Evolutionary conservation across 1,140 invertebrate species (phyloP).

Genomic region (Calycopis cecrops): DNA sequence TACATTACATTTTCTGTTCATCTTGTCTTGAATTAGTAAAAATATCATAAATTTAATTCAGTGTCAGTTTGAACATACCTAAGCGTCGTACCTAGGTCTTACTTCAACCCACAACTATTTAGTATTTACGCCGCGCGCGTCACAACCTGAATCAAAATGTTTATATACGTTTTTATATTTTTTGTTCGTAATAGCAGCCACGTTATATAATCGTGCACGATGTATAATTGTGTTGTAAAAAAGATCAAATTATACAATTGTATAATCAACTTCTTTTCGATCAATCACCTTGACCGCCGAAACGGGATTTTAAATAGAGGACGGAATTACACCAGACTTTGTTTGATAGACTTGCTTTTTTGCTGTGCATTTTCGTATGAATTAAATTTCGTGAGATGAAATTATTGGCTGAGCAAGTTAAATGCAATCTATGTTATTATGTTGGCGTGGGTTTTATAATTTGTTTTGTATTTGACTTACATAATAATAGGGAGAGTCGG

Average conservation of each 20-base stretch:
- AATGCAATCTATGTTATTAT: too few species aligned
- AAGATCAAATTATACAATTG: constrained; percentile 5
- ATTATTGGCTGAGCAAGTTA: neutral
- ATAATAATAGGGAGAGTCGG: too few species aligned
- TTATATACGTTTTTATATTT: neutral
- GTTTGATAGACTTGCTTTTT: neutral
- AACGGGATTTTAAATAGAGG: neutral
- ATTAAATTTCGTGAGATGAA: constrained; percentile 3
- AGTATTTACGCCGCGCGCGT: too few species aligned
- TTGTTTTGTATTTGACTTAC: too few species aligned
- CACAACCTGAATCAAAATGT: neutral
- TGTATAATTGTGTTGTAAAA: constrained; percentile 3
- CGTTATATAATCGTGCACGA: constrained; percentile 3
- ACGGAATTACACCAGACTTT: neutral
- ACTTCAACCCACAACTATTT: too few species aligned
- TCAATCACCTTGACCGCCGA: neutral
- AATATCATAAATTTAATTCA: too few species aligned
- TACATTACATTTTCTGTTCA: too few species aligned
- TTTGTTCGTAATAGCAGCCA: constrained; percentile 18
- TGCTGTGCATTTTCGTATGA: neutral
- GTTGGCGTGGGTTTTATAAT: too few species aligned
- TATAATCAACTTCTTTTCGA: constrained; percentile 4
- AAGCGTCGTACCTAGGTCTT: too few species aligned
- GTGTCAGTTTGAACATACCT: too few species aligned
- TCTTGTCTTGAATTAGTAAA: too few species aligned